phyloP scores from a whole-genome alignment of 2,888 invertebrate genomes.

The Phyllotreta striolata region DNA sequence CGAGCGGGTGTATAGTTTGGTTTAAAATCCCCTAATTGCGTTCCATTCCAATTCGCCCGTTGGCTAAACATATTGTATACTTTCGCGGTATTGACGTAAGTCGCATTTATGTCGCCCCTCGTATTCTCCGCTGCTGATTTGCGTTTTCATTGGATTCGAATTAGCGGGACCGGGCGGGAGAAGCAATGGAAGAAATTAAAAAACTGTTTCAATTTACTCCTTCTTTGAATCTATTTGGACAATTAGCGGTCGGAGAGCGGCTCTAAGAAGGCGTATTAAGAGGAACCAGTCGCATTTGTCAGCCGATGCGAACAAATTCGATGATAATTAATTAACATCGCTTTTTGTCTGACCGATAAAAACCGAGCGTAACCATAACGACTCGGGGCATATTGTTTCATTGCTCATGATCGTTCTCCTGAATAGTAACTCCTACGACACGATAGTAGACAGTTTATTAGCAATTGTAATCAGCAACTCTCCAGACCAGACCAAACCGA shows the following conservation, averaged over 20 bases:
- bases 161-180: too few species aligned
- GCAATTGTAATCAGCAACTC: slow-evolving; percentile 57
- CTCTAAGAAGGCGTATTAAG: too few species aligned
- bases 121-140: background rate
- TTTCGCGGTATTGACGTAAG: slow-evolving; percentile 23
- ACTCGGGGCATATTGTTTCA: slow-evolving; percentile 19
- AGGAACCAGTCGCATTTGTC: too few species aligned
- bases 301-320: background rate
- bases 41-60: slow-evolving; percentile 46
- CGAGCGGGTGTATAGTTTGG: slow-evolving; percentile 43
- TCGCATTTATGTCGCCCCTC: background rate
- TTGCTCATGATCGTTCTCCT: slow-evolving; percentile 38
- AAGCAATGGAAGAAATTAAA: too few species aligned
- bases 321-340: background rate
- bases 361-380: slow-evolving; percentile 9
- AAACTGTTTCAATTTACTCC: too few species aligned
- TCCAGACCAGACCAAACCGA: slow-evolving; percentile 34
- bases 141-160: too few species aligned
- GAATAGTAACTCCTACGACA: slow-evolving; percentile 50
- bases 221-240: too few species aligned
- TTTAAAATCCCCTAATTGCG: slow-evolving; percentile 49
- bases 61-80: slow-evolving; percentile 36
- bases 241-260: too few species aligned
- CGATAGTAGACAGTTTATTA: slow-evolving; percentile 49
- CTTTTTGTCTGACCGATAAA: slow-evolving; percentile 7